These are phyloP conservation scores for Rhamphomyia laevipes DNA, from an alignment of 2,888 invertebrate genomes.

Conservation along the genomic window DNA sequence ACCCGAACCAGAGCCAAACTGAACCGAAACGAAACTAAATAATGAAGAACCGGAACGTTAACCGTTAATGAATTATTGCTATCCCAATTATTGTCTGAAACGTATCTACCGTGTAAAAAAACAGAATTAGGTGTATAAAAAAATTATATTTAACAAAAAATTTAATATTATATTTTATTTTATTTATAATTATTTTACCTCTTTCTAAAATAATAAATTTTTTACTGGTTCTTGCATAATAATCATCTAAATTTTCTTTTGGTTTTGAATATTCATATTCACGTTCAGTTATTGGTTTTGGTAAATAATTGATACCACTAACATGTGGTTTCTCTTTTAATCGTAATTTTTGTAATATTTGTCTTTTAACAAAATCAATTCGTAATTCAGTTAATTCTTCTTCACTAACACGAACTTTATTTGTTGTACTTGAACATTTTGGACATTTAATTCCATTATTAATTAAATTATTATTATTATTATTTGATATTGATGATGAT, in stretches of 20 bases:
- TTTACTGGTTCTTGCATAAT: constrained; percentile 73
- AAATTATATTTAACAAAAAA: no score
- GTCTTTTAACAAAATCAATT: constrained; percentile 72
- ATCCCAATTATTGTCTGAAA: no score
- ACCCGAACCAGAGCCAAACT: no score
- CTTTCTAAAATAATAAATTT: constrained; percentile 70
- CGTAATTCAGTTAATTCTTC: constrained; percentile 55
- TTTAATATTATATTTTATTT: no score
- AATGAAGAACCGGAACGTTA: no score
- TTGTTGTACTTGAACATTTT: constrained; percentile 21
- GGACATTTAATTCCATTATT: constrained; percentile 22
- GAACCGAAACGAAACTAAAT: no score
- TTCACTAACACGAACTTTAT: constrained; percentile 35
- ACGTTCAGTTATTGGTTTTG: constrained; percentile 57
- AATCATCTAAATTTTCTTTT: constrained; percentile 55
- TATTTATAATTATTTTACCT: constrained; percentile 48
- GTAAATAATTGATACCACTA: constrained; percentile 47
- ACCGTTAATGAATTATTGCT: no score
- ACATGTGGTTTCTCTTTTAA: constrained; percentile 57
- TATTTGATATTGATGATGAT: background rate
- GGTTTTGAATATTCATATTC: constrained; percentile 24
- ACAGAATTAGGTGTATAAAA: no score
- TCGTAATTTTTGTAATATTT: constrained; percentile 68
- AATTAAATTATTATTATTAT: background rate
- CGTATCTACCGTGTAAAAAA: no score